Evolutionary conservation across 2,797 vertebrate species (phyloP).

Genomic region (Paguma larvata): DNA sequence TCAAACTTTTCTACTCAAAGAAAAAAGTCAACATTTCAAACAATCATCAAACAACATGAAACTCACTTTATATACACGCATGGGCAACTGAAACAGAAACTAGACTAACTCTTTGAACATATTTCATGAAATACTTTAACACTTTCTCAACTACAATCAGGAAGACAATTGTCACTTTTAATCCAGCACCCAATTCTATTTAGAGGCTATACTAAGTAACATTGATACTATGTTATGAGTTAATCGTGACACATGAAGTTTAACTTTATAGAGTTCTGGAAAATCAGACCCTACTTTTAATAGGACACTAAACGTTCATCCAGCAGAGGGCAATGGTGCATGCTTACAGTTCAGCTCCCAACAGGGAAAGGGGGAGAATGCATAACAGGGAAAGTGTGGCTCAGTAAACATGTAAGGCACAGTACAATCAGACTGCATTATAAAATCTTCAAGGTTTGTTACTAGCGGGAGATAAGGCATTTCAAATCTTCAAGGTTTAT

Average conservation of each 20-base stretch:
- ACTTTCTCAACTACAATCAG: constrained; percentile 36
- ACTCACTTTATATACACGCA: neutral
- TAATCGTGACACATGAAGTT: neutral
- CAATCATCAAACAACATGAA: neutral
- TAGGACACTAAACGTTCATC: neutral
- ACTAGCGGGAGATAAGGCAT: neutral
- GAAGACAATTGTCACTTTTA: neutral
- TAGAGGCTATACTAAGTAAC: neutral
- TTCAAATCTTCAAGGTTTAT: neutral
- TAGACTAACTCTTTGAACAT: neutral
- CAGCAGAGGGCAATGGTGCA: constrained; percentile 78
- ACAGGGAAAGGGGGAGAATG: neutral
- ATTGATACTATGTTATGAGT: neutral
- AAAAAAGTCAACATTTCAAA: neutral
- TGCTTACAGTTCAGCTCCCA: neutral
- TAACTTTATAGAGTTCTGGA: neutral
- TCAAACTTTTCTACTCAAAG: constrained; percentile 12
- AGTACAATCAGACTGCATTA: neutral
- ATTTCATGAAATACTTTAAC: neutral
- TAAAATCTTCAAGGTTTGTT: neutral
- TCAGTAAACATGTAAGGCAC: neutral
- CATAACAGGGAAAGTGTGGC: fast-evolving
- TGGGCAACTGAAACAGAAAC: neutral
- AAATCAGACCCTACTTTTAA: neutral
- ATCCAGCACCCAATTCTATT: neutral